phyloP scores from a whole-genome alignment of 1,140 invertebrate genomes.

The Stenopsyche tienmushanensis region DNA sequence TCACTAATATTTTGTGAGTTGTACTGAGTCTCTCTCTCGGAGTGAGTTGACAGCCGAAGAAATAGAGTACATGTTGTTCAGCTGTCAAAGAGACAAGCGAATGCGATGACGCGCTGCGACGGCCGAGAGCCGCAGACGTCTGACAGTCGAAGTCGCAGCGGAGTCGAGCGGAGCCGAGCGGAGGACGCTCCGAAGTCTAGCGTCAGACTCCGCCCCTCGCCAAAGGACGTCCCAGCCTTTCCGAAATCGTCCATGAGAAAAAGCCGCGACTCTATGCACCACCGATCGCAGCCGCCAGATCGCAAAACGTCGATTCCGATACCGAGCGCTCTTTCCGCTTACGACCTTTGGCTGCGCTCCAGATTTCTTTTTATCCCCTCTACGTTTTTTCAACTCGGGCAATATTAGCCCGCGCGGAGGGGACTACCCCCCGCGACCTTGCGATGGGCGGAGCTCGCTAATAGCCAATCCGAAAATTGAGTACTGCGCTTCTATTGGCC shows the following conservation, averaged over 20 bases:
- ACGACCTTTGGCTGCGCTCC: background rate
- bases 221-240: background rate
- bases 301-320: background rate
- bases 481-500: slow-evolving; percentile 59
- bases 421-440: slow-evolving; percentile 41
- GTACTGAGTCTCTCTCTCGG: too few relatives aligned
- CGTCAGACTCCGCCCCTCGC: slow-evolving; percentile 10
- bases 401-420: slow-evolving; percentile 28
- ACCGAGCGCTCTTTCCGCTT: slow-evolving; percentile 1
- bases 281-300: background rate
- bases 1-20: too few relatives aligned
- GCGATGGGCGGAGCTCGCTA: slow-evolving; percentile 50
- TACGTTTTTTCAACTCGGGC: slow-evolving; percentile 24
- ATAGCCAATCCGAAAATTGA: slow-evolving; percentile 59
- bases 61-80: background rate
- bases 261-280: background rate
- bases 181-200: background rate
- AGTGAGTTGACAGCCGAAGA: too few relatives aligned
- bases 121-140: slow-evolving; percentile 11
- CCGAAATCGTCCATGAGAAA: background rate
- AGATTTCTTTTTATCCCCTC: background rate
- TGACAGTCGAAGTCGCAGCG: background rate
- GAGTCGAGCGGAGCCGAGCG: background rate
- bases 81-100: background rate
- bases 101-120: background rate